Percentiles rank a stretch among this genome's conserved stretches.
Evolutionary conservation across 2,797 vertebrate genomes (phyloP).

Genomic region (Limnodromus scolopaceus): DNA sequence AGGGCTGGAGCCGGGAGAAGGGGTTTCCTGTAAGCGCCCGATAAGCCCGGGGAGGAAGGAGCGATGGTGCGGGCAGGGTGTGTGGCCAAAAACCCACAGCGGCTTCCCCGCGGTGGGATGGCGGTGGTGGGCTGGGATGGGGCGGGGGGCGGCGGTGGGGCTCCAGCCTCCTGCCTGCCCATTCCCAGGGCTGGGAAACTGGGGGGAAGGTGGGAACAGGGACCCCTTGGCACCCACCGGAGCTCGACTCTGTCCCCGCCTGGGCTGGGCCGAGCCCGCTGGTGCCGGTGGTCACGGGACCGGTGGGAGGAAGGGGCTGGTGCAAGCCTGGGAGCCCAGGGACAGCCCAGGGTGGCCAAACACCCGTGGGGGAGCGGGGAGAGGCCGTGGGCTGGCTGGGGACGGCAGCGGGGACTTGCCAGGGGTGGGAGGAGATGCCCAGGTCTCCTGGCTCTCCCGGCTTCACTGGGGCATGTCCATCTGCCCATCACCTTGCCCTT

Average conservation of each 20-base stretch:
- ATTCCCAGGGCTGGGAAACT: accelerated
- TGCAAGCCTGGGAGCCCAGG: not conserved
- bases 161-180: not conserved
- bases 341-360: not conserved
- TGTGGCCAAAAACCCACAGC: not conserved
- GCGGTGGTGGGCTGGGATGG: accelerated
- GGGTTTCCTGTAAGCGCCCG: slow-evolving; percentile 4
- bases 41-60: not conserved
- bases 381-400: not conserved
- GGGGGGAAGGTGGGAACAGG: not conserved
- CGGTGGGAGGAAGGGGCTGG: not conserved
- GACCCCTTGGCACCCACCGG: accelerated
- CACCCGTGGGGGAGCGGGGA: accelerated
- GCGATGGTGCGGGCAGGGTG: accelerated
- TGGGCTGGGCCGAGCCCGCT: accelerated
- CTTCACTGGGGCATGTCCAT: accelerated
- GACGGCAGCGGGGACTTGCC: not conserved
- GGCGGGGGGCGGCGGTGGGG: accelerated
- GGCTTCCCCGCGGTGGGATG: accelerated
- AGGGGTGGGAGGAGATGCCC: not conserved
- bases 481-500: accelerated
- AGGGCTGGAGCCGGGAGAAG: not conserved
- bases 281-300: not conserved
- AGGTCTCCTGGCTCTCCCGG: not conserved
- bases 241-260: accelerated